phyloP scores from a whole-genome alignment of 2,797 vertebrate species.

The Hippopotamyrus pictus region DNA sequence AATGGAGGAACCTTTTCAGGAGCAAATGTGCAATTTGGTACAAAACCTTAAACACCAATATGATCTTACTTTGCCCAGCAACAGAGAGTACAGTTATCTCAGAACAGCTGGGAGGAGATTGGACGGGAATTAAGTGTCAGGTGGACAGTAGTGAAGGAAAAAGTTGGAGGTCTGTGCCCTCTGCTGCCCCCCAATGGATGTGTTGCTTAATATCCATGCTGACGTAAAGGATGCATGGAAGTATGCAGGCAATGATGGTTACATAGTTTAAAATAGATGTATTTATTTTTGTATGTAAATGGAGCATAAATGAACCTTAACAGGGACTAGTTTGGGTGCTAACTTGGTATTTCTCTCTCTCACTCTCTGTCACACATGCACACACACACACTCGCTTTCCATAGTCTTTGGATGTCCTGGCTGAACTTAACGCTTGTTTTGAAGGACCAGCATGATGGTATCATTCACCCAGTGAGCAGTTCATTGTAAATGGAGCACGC shows the following conservation, averaged over 20 bases:
- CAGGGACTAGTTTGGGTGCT: neutral
- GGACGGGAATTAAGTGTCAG: neutral
- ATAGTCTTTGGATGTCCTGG: neutral
- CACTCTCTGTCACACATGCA: neutral
- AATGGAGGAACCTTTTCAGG: neutral
- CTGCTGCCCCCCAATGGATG: neutral
- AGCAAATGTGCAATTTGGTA: neutral
- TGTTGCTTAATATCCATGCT: neutral
- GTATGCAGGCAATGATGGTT: neutral
- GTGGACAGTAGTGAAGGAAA: neutral
- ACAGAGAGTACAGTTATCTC: neutral
- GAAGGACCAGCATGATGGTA: neutral
- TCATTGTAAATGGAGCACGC: neutral
- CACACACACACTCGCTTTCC: neutral
- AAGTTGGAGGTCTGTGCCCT: neutral
- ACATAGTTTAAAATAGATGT: neutral
- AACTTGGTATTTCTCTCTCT: neutral
- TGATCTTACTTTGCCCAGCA: neutral
- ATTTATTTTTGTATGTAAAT: neutral
- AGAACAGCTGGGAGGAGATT: neutral
- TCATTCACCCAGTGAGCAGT: neutral
- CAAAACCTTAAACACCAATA: neutral
- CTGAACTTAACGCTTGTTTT: neutral
- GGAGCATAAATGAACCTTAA: neutral
- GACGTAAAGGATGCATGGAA: neutral